Conservation (phyloP, 2,113 vertebrate species). For the Chinchilla lanigera region DNA sequence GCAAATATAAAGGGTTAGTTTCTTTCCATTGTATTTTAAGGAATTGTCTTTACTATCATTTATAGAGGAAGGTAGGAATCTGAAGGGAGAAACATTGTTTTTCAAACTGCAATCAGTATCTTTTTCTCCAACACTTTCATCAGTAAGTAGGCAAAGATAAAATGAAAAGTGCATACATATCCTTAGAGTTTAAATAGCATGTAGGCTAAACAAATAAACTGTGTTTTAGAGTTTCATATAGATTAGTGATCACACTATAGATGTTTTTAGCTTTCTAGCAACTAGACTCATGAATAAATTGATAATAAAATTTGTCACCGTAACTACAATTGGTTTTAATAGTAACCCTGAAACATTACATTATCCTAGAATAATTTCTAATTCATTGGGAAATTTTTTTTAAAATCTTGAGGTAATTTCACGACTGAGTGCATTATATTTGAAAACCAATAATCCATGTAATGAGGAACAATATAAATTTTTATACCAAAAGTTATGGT, state of each 20-base stretch:
- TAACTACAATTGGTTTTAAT: constrained; percentile 25
- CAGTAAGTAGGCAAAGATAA: not conserved
- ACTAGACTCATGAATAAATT: not conserved
- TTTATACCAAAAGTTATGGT: not conserved
- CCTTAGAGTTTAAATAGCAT: constrained; percentile 8
- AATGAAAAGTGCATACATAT: not conserved
- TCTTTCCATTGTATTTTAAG: not conserved
- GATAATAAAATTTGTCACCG: not conserved
- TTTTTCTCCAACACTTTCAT: not conserved
- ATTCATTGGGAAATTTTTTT: constrained; percentile 41
- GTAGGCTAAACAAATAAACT: constrained; percentile 10
- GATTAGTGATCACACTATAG: not conserved
- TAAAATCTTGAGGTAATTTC: constrained; percentile 3
- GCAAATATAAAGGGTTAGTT: not conserved
- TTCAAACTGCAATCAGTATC: constrained; percentile 38
- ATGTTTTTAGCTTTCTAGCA: not conserved
- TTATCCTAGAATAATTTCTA: not conserved
- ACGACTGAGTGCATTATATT: constrained; percentile 19
- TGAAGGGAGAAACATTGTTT: not conserved
- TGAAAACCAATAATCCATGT: not conserved
- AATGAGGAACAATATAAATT: not conserved
- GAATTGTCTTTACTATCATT: not conserved
- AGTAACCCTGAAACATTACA: constrained; percentile 29
- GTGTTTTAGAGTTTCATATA: constrained; percentile 28
- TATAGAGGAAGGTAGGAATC: not conserved